These are phyloP conservation scores for Chaenocephalus aceratus DNA, from an alignment of 2,113 vertebrate species.

Conservation along the genomic window DNA sequence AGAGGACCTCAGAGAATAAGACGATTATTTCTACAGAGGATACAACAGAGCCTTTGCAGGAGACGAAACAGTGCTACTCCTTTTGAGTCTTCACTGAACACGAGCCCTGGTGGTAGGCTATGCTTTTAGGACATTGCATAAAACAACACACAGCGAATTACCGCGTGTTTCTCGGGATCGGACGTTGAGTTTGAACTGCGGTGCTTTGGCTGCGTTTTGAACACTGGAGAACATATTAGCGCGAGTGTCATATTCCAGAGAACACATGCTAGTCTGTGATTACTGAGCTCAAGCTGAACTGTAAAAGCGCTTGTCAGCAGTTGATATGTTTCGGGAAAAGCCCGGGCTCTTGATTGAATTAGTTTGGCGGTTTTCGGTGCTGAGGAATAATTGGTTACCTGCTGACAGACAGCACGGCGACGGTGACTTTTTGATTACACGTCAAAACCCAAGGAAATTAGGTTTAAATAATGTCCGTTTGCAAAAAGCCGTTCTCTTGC, in stretches of 20 bases:
- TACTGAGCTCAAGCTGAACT: constrained; percentile 75
- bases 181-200: constrained; percentile 62
- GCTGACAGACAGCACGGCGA: constrained; percentile 54
- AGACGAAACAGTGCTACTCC: constrained; percentile 25
- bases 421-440: constrained; percentile 54
- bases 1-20: constrained; percentile 59
- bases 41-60: constrained; percentile 12
- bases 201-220: constrained; percentile 68
- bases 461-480: constrained; percentile 3
- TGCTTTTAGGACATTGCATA: constrained; percentile 61
- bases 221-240: constrained; percentile 79
- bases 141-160: constrained; percentile 72
- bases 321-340: constrained; percentile 79
- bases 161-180: constrained; percentile 44
- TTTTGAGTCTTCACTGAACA: constrained; percentile 15
- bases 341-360: constrained; percentile 77
- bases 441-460: constrained; percentile 28
- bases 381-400: constrained; percentile 70
- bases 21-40: constrained; percentile 61
- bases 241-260: constrained; percentile 76
- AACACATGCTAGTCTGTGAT: constrained; percentile 80
- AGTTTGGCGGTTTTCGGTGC: constrained; percentile 70
- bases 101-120: constrained; percentile 45
- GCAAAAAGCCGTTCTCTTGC: background rate
- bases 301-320: constrained; percentile 82